These are phyloP conservation scores for Thunnus maccoyii DNA, from an alignment of 2,113 vertebrate genomes.

Conservation along the genomic window DNA sequence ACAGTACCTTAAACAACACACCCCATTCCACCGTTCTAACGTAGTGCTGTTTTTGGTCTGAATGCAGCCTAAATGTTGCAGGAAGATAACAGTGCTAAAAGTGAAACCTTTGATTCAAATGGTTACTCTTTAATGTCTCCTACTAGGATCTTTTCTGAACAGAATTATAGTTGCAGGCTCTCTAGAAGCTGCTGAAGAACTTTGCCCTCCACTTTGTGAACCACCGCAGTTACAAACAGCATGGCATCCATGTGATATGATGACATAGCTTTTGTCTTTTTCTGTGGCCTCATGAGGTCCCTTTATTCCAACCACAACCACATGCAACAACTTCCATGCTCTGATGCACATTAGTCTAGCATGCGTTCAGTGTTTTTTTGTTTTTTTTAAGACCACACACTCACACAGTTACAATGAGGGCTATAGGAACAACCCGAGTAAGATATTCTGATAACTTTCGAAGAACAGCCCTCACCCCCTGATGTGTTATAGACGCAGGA, in stretches of 20 bases:
- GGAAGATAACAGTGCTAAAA: neutral
- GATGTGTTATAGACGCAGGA: neutral
- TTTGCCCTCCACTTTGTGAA: neutral
- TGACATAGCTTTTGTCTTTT: neutral
- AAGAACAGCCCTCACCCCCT: constrained; percentile 51
- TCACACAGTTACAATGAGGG: constrained; percentile 42
- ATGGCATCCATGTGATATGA: neutral
- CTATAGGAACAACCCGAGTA: constrained; percentile 37
- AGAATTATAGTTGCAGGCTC: neutral
- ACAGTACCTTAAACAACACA: too few relatives aligned
- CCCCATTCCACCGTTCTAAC: too few relatives aligned
- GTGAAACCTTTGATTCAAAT: neutral
- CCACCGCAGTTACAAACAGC: neutral
- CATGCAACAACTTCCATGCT: constrained; percentile 79
- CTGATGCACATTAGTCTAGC: constrained; percentile 75
- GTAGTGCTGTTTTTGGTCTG: too few relatives aligned
- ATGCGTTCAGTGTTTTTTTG: constrained; percentile 64
- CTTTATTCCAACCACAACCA: constrained; percentile 34
- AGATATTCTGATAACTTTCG: constrained; percentile 75
- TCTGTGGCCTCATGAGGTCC: neutral
- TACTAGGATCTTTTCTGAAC: neutral
- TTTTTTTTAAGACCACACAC: constrained; percentile 24
- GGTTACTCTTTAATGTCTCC: neutral
- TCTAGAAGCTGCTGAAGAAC: neutral
- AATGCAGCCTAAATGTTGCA: too few relatives aligned